Conservation (phyloP, 2,888 invertebrate genomes). For the Pseudococcus jackbeardsleyi region DNA sequence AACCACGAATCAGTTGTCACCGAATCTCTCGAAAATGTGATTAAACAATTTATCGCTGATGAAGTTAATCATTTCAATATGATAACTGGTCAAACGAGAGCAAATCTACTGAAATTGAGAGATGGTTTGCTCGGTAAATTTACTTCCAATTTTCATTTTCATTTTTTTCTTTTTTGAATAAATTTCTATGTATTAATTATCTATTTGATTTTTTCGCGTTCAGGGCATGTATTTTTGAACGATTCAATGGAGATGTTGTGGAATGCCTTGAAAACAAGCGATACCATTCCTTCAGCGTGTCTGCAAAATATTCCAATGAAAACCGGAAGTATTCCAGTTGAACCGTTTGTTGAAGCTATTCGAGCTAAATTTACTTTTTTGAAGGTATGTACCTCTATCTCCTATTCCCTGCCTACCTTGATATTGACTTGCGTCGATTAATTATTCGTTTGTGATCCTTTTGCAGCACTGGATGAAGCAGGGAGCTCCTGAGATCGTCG, state of each 20-base stretch:
- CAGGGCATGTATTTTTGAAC: background rate
- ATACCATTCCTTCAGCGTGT: background rate
- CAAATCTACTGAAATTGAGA: background rate
- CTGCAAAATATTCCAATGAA: background rate
- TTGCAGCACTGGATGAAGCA: background rate
- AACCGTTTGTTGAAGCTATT: background rate
- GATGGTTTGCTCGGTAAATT: background rate
- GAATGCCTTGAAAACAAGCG: background rate
- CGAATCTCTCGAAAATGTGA: background rate
- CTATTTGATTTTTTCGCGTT: background rate
- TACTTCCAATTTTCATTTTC: too few relatives aligned
- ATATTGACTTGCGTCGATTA: too few relatives aligned
- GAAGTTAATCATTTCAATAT: background rate
- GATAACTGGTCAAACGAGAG: background rate
- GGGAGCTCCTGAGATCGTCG: background rate
- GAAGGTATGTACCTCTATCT: background rate
- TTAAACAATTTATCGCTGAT: background rate
- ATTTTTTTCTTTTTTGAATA: too few relatives aligned
- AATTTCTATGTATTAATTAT: too few relatives aligned
- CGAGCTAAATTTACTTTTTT: background rate
- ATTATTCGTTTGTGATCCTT: background rate
- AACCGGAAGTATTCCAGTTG: background rate
- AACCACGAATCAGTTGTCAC: background rate
- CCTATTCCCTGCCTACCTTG: too few relatives aligned
- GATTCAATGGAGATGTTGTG: background rate